A percentile compares a stretch with the other conserved stretches of the same genome.
These are phyloP conservation scores for Scomber japonicus DNA, from an alignment of 2,113 vertebrate genomes.

Conservation along the genomic window DNA sequence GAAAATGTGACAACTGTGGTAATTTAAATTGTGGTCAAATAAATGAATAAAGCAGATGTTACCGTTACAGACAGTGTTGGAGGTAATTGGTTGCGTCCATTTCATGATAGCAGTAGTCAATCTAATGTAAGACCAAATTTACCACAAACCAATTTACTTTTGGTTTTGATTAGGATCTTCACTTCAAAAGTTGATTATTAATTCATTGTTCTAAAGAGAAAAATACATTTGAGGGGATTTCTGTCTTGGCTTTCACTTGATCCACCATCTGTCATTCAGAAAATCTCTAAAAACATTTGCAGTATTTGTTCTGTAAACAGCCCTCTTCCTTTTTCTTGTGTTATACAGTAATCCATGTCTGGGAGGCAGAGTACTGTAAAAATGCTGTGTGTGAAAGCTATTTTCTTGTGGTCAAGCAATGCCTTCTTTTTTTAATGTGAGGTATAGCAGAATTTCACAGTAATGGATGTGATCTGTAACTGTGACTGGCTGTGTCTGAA, in stretches of 20 bases:
- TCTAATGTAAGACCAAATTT: slow-evolving; percentile 16
- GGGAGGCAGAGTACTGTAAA: slow-evolving; percentile 10
- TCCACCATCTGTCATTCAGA: slow-evolving; percentile 58
- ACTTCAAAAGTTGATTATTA: slow-evolving; percentile 18
- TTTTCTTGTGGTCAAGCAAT: slow-evolving; percentile 16
- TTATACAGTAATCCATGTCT: slow-evolving; percentile 50
- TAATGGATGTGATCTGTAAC: slow-evolving; percentile 4
- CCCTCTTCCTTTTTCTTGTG: slow-evolving; percentile 52
- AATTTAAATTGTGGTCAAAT: not conserved
- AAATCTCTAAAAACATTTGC: slow-evolving; percentile 44
- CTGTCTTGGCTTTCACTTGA: slow-evolving; percentile 38
- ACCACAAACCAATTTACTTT: slow-evolving; percentile 10
- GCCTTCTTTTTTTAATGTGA: not conserved
- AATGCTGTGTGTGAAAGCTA: not conserved
- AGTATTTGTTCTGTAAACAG: slow-evolving; percentile 47
- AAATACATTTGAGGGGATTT: slow-evolving; percentile 39
- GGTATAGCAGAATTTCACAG: slow-evolving; percentile 6
- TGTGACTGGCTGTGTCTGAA: not conserved
- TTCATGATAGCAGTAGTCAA: not conserved
- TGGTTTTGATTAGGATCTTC: slow-evolving; percentile 29
- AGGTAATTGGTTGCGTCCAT: not conserved
- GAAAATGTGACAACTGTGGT: not conserved
- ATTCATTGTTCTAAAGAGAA: not conserved
- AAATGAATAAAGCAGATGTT: slow-evolving; percentile 5
- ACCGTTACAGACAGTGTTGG: not conserved